Percentiles rank a stretch among this genome's conserved stretches.
Evolutionary conservation across 2,888 invertebrate species (phyloP).

Genomic region (Tenthredo amoena): DNA sequence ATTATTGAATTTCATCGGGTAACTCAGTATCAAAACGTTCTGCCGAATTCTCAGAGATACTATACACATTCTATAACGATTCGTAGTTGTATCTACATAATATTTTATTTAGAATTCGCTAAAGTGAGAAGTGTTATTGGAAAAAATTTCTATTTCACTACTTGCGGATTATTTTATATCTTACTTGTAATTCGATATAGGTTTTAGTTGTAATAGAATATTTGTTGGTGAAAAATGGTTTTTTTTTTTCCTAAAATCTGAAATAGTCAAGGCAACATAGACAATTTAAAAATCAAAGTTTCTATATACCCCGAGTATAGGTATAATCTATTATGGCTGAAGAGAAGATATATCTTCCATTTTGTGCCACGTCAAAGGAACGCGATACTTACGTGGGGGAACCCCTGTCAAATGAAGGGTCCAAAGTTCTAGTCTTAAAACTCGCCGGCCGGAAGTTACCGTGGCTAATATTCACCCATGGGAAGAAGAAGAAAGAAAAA

Average conservation of each 20-base stretch:
- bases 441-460: conserved; percentile 27
- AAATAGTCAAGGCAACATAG: background rate
- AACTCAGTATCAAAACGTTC: background rate
- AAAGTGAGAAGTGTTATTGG: background rate
- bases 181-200: too few relatives aligned
- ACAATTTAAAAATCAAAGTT: background rate
- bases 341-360: background rate
- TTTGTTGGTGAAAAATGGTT: background rate
- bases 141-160: background rate
- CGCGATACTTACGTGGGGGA: background rate
- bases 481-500: background rate
- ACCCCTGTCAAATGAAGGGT: conserved; percentile 20
- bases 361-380: background rate
- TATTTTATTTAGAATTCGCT: background rate
- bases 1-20: background rate
- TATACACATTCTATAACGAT: too few relatives aligned
- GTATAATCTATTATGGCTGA: background rate
- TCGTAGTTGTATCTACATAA: background rate
- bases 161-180: background rate
- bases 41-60: background rate
- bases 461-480: conserved; percentile 25
- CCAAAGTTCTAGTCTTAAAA: conserved; percentile 9
- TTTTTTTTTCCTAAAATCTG: background rate
- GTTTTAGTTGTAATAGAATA: background rate
- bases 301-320: background rate